A percentile compares a stretch with the other conserved stretches of the same genome.
phyloP scores from a whole-genome alignment of 1,140 invertebrate species.

The Samia ricini region DNA sequence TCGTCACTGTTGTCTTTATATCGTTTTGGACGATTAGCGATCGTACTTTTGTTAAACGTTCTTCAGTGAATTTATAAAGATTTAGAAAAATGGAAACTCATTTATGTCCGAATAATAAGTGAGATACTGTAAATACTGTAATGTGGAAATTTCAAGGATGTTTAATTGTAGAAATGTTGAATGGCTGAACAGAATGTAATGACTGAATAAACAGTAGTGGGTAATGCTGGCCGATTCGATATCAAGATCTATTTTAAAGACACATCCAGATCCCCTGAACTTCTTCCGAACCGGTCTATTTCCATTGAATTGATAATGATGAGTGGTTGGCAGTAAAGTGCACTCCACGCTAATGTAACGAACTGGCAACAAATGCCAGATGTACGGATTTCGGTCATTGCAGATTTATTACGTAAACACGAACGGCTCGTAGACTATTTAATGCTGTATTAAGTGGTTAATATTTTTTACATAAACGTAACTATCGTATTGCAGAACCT shows the following conservation, averaged over 20 bases:
- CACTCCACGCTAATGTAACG: neutral
- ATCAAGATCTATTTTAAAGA: neutral
- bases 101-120: too few species aligned
- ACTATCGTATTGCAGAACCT: neutral
- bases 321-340: neutral
- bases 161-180: too few species aligned
- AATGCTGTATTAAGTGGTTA: conserved; percentile 7
- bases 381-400: conserved; percentile 4
- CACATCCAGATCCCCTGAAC: neutral
- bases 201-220: too few species aligned
- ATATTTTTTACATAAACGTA: neutral
- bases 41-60: too few species aligned
- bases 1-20: too few species aligned
- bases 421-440: neutral
- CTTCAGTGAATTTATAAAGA: too few species aligned
- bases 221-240: too few species aligned
- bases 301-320: neutral
- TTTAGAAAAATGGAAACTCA: too few species aligned
- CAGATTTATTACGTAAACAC: conserved; percentile 11
- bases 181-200: too few species aligned
- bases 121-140: too few species aligned
- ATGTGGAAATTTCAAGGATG: too few species aligned
- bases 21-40: too few species aligned
- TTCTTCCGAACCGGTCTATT: neutral
- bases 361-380: neutral